These are phyloP conservation scores for Oncorhynchus kisutch DNA, from an alignment of 2,113 vertebrate genomes.

Conservation along the genomic window DNA sequence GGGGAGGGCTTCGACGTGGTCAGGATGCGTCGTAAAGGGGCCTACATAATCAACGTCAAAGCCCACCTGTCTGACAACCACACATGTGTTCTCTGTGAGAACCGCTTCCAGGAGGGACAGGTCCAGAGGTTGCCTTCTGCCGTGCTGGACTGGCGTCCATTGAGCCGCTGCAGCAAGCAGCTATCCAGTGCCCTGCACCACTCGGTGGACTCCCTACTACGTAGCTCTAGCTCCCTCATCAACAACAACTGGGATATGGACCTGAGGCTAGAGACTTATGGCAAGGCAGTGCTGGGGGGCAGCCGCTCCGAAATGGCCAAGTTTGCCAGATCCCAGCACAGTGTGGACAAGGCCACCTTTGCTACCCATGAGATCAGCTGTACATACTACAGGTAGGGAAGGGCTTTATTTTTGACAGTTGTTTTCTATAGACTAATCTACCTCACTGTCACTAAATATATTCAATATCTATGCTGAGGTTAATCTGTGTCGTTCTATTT, in stretches of 20 bases:
- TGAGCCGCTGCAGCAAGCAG: conserved; percentile 71
- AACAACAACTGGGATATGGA: conserved; percentile 70
- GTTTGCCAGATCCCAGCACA: conserved; percentile 70
- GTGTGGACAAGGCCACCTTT: conserved; percentile 74
- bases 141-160: conserved; percentile 72
- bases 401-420: neutral
- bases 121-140: conserved; percentile 67
- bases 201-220: conserved; percentile 71
- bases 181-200: conserved; percentile 72
- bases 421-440: neutral
- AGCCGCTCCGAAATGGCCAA: conserved; percentile 72
- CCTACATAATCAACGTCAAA: conserved; percentile 75
- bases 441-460: too few species aligned
- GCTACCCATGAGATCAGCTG: conserved; percentile 74
- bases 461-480: too few species aligned
- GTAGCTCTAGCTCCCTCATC: conserved; percentile 65
- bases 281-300: conserved; percentile 64
- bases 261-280: conserved; percentile 55
- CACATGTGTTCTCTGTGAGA: conserved; percentile 73
- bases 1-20: conserved; percentile 81
- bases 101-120: conserved; percentile 66
- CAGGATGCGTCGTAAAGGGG: conserved; percentile 70
- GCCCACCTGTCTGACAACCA: conserved; percentile 58
- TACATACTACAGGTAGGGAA: conserved; percentile 72
- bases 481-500: too few species aligned